Conservation (phyloP, 2,113 vertebrate species). For the Eubucco bourcierii region DNA sequence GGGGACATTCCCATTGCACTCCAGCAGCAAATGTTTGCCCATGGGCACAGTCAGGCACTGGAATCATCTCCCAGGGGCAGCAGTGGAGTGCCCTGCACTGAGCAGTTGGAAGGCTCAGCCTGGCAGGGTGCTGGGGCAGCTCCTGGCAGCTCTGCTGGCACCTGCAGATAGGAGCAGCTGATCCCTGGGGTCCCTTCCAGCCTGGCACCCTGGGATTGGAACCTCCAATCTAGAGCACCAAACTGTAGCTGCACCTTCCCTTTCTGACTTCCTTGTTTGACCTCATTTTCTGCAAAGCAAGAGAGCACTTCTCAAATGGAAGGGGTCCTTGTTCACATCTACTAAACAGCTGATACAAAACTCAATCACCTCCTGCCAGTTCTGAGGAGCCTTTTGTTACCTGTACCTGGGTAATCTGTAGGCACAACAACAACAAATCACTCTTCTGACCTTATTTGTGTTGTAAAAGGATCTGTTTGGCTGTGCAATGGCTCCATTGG, state of each 20-base stretch:
- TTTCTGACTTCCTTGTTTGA: neutral
- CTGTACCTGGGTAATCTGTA: neutral
- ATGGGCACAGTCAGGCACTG: too few species aligned
- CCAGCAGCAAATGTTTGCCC: too few species aligned
- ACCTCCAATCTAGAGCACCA: neutral
- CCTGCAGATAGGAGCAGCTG: too few species aligned
- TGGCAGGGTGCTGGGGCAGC: too few species aligned
- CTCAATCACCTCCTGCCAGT: neutral
- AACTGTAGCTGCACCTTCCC: neutral
- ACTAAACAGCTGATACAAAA: neutral
- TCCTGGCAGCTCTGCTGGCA: too few species aligned
- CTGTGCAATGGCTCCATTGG: slow-evolving; percentile 19
- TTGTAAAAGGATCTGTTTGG: slow-evolving; percentile 52
- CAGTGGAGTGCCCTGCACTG: too few species aligned
- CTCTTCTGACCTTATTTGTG: slow-evolving; percentile 69
- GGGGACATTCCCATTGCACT: too few species aligned
- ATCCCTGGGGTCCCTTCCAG: too few species aligned
- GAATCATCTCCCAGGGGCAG: too few species aligned
- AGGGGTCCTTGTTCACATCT: neutral
- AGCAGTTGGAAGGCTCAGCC: too few species aligned
- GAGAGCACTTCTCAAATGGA: neutral
- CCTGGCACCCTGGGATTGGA: neutral
- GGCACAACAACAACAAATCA: neutral
- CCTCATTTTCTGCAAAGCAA: neutral
- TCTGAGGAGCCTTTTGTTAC: neutral